Conservation (phyloP, 1,140 invertebrate genomes). For the Cotesia typhae region DNA sequence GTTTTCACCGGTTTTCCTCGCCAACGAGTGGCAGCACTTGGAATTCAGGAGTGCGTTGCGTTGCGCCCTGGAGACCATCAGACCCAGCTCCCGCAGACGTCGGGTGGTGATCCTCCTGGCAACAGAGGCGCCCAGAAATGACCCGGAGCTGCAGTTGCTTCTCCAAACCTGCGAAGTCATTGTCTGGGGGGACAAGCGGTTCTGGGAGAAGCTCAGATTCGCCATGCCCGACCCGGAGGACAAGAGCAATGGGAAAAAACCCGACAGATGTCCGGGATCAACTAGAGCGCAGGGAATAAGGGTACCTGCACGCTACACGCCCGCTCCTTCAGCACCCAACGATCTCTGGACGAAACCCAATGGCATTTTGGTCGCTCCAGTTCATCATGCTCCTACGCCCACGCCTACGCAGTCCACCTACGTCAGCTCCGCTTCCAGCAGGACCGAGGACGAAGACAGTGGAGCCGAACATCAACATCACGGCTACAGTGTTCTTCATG, state of each 20-base stretch:
- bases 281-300: constrained; percentile 41
- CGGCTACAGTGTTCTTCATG: constrained; percentile 57
- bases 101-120: constrained; percentile 81
- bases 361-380: constrained; percentile 55
- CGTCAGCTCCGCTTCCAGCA: constrained; percentile 70
- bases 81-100: constrained; percentile 73
- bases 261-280: constrained; percentile 14
- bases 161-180: constrained; percentile 86
- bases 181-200: constrained; percentile 84
- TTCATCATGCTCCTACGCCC: constrained; percentile 65
- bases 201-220: constrained; percentile 90
- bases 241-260: constrained; percentile 45
- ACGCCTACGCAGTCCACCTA: constrained; percentile 73
- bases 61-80: constrained; percentile 76
- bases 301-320: constrained; percentile 67
- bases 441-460: constrained; percentile 71
- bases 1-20: constrained; percentile 77
- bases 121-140: constrained; percentile 74
- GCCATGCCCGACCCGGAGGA: constrained; percentile 79
- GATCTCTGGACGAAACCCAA: constrained; percentile 67
- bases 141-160: constrained; percentile 83
- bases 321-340: constrained; percentile 66
- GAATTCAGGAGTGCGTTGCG: constrained; percentile 77
- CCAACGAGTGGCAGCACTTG: constrained; percentile 78
- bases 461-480: constrained; percentile 66